Percentiles rank a stretch among this genome's conserved stretches.
Conservation (phyloP, 1,140 invertebrate genomes). For the Dendroctonus valens region DNA sequence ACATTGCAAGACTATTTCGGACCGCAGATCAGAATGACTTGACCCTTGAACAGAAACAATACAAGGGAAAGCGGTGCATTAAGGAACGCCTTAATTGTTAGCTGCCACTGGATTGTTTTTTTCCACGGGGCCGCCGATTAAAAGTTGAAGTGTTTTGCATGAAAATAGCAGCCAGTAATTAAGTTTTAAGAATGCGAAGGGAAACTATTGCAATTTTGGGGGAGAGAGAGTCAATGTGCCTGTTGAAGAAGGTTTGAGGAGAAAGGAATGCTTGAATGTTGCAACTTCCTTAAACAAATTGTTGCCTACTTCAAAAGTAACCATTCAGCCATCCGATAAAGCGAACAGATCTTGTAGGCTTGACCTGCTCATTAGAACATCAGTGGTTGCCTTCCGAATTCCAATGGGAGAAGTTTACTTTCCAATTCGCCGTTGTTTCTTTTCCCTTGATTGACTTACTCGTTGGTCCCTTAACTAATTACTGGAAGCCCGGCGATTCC, state of each 20-base stretch:
- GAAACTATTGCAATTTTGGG: too few species aligned
- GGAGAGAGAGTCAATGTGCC: too few species aligned
- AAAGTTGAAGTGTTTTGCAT: conserved; percentile 24
- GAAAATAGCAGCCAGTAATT: conserved; percentile 16
- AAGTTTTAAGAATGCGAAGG: background rate
- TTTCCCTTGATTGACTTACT: conserved; percentile 13
- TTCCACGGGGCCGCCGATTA: background rate
- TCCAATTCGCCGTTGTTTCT: too few species aligned
- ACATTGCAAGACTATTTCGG: conserved; percentile 4
- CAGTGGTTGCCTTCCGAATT: background rate
- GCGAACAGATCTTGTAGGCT: too few species aligned
- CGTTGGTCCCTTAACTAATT: conserved; percentile 19
- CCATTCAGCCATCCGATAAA: too few species aligned
- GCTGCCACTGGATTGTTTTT: conserved; percentile 18
- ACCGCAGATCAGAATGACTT: conserved; percentile 1
- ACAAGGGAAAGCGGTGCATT: conserved; percentile 16
- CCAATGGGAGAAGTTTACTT: too few species aligned
- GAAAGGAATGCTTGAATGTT: too few species aligned
- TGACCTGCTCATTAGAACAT: too few species aligned
- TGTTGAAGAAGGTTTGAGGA: too few species aligned
- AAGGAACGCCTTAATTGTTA: conserved; percentile 15
- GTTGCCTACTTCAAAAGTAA: too few species aligned
- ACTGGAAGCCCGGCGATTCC: conserved; percentile 7
- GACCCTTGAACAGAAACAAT: conserved; percentile 17
- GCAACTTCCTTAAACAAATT: too few species aligned